Evolutionary conservation across 2,797 vertebrate species (phyloP).

Genomic region (Hypotaenidia okinawae): DNA sequence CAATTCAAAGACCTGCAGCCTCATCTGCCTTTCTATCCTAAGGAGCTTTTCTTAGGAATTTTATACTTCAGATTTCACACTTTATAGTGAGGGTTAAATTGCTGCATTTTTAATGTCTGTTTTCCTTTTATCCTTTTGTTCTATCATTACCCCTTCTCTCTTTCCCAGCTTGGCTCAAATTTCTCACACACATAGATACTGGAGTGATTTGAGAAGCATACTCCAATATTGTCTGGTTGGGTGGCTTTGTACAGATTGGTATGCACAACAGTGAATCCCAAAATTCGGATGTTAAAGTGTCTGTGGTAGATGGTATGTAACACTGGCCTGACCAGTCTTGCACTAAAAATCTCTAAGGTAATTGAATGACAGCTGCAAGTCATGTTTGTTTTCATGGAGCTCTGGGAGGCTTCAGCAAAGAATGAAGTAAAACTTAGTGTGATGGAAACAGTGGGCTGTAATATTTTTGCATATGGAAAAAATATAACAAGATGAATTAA

Average conservation of each 20-base stretch:
- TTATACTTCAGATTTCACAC: not conserved
- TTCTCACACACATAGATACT: not conserved
- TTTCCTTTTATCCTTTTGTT: conserved; percentile 10
- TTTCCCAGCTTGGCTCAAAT: not conserved
- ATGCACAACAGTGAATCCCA: not conserved
- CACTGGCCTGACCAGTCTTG: not conserved
- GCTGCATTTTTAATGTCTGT: conserved; percentile 29
- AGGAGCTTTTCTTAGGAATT: conserved; percentile 43
- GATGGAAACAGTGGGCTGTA: not conserved
- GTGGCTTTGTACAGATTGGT: not conserved
- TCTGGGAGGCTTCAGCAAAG: not conserved
- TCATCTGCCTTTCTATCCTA: conserved; percentile 15
- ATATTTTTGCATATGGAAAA: not conserved
- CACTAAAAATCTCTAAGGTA: not conserved
- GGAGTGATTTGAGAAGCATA: not conserved
- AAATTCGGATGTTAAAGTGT: not conserved
- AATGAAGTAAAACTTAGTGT: not conserved
- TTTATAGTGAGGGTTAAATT: conserved; percentile 26
- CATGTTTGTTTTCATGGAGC: not conserved
- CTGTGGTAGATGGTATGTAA: not conserved
- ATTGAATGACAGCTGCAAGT: not conserved
- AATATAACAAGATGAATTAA: not conserved
- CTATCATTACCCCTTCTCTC: not conserved
- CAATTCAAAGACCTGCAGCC: not conserved
- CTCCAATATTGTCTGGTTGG: not conserved